Conservation (phyloP, 2,888 invertebrate genomes). For the Hesperia comma region DNA sequence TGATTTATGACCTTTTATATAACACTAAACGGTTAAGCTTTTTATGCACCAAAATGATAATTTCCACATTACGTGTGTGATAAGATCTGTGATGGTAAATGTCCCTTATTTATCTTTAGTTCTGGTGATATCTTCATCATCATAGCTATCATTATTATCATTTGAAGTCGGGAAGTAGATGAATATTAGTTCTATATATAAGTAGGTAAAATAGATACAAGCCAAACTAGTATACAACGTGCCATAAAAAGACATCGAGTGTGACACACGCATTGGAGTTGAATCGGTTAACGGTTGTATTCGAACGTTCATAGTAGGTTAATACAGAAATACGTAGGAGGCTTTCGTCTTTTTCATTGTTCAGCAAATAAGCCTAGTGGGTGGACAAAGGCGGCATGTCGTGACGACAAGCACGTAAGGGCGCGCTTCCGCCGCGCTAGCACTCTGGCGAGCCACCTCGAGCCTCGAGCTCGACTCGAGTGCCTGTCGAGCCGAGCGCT, state of each 20-base stretch:
- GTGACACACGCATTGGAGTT: background rate
- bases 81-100: too few species aligned
- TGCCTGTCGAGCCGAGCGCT: conserved; percentile 73
- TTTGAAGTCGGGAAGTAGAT: too few species aligned
- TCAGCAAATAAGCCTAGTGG: conserved; percentile 84
- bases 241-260: background rate
- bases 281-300: conserved; percentile 10
- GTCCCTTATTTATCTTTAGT: too few species aligned
- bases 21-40: too few species aligned
- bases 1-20: too few species aligned
- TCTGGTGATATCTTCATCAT: too few species aligned
- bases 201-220: background rate
- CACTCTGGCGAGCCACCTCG: conserved; percentile 66
- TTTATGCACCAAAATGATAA: too few species aligned
- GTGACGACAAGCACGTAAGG: conserved; percentile 78
- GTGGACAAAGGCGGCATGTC: conserved; percentile 81
- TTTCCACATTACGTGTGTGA: too few species aligned
- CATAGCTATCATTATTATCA: too few species aligned
- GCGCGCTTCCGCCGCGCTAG: conserved; percentile 81
- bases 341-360: conserved; percentile 81
- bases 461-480: conserved; percentile 67
- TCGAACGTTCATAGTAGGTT: conserved; percentile 51
- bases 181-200: too few species aligned
- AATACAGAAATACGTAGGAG: conserved; percentile 66
- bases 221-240: background rate